Evolutionary conservation across 2,797 vertebrate species (phyloP), one percentile per base, ranked within the genome.

Genomic region (Scolopax rusticola): DNA sequence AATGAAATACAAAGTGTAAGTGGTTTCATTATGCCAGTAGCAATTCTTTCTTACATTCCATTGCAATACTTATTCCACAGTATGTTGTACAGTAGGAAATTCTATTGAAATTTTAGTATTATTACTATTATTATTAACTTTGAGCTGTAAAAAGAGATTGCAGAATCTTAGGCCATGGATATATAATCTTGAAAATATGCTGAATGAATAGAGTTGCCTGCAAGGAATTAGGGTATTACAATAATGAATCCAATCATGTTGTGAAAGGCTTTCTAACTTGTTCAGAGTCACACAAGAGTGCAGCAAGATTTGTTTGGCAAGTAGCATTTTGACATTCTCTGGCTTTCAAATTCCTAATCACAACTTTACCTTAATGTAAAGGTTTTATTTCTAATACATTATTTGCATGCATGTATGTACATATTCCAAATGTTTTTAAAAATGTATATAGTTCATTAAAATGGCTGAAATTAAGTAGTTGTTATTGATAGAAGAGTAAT

Each of bases 1-100:
- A 94, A 96, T 95, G 88, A 95, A 94, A 94, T 82, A 93, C 85
- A 80, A 95, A 95, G 67, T 90, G 47, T 82, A 91, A 94, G 83
- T 87, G 70, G 77, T 84, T 95, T 89, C 63, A 86, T 94, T 97
- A 87, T 89, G 77, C 83, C 85, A 96, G 70, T 59, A 94, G 91
- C 86, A 79, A 93, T 82, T 84, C 40, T 84, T 94, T 87, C 63
- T 84, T 95, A 50, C 63, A 40, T 91, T 95, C 94, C 83, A 60
- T 47, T 94, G 87, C 41, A 64, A 64, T 63, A 47, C 40, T 84
- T 82, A 91, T 79, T 94, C 74, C 64, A 79, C 30, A 76, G 60
- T 56, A 88, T 43, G 40, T 38, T 88, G 56, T 91, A 84, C 77
- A 80, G 67, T 90, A 82, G 74, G 80, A 95, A 90, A 90, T 71